These are phyloP conservation scores for Periophthalmus modestus DNA, from an alignment of 2,113 vertebrate genomes.

Conservation along the genomic window DNA sequence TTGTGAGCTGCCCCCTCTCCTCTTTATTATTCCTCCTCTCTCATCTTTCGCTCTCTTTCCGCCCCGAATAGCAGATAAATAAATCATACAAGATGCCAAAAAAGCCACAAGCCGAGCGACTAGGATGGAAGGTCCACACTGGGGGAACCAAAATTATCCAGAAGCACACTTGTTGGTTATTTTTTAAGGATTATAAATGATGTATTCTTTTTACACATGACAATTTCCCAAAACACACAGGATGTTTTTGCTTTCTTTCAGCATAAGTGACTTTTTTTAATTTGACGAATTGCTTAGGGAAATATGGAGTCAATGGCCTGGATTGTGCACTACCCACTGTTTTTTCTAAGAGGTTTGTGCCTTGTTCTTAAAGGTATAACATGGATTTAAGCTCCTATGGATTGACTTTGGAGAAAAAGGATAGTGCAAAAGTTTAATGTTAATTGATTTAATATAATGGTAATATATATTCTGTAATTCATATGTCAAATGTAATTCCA, in stretches of 20 bases:
- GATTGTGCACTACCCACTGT: constrained; percentile 33
- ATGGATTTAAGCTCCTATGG: constrained; percentile 9
- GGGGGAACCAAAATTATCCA: constrained; percentile 30
- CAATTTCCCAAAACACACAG: constrained; percentile 10
- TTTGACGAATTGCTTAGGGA: constrained; percentile 23
- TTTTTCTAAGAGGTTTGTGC: constrained; percentile 55
- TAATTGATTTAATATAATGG: not conserved
- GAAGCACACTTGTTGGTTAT: constrained; percentile 22
- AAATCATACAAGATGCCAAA: constrained; percentile 58
- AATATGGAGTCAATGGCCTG: not conserved
- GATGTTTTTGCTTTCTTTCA: not conserved
- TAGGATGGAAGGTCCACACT: constrained; percentile 25
- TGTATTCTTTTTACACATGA: not conserved
- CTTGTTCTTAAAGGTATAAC: constrained; percentile 53
- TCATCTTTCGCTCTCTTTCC: constrained; percentile 36
- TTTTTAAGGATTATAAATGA: constrained; percentile 15
- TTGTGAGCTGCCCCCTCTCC: constrained; percentile 33
- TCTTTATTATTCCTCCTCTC: constrained; percentile 46
- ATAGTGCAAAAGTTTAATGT: not conserved
- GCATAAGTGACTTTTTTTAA: constrained; percentile 4
- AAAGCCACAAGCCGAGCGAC: constrained; percentile 28
- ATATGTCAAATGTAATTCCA: too few relatives aligned
- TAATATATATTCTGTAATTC: too few relatives aligned
- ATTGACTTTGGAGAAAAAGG: not conserved
- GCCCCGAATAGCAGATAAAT: constrained; percentile 37